These are phyloP conservation scores for Drosophila nannoptera DNA, from an alignment of 1,140 invertebrate genomes.

Conservation along the genomic window DNA sequence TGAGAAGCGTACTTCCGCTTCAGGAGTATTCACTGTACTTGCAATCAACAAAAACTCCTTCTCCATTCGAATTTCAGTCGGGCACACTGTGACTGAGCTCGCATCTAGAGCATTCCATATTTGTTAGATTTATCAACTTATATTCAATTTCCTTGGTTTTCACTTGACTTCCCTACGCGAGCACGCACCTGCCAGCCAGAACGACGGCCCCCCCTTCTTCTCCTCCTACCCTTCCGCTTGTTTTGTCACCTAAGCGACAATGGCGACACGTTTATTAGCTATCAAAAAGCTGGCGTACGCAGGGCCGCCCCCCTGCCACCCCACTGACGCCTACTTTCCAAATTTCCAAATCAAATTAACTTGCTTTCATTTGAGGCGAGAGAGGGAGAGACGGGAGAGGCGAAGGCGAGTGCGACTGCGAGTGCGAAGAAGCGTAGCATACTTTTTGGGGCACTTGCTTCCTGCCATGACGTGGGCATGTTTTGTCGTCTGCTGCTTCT, in stretches of 20 bases:
- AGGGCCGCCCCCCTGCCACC: background rate
- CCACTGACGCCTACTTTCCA: slow-evolving; percentile 31
- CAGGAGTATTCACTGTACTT: too few relatives aligned
- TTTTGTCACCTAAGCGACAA: slow-evolving; percentile 56
- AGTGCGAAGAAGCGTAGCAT: slow-evolving; percentile 22
- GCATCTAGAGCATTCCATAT: slow-evolving; percentile 24
- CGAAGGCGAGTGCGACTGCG: slow-evolving; percentile 14
- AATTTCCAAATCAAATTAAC: slow-evolving; percentile 71
- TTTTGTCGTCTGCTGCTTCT: slow-evolving; percentile 13
- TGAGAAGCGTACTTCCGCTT: too few relatives aligned
- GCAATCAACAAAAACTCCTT: too few relatives aligned
- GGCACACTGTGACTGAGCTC: slow-evolving; percentile 22
- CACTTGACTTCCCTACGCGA: slow-evolving; percentile 35
- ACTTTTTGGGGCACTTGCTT: slow-evolving; percentile 27
- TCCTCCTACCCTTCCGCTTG: background rate
- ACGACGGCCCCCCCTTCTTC: too few relatives aligned
- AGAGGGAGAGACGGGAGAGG: background rate
- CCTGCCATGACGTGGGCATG: slow-evolving; percentile 20
- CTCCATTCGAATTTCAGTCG: background rate
- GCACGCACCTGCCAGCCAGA: background rate
- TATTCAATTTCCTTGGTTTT: slow-evolving; percentile 58
- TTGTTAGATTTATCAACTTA: slow-evolving; percentile 50
- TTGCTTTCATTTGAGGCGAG: slow-evolving; percentile 64
- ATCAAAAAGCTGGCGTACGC: background rate
- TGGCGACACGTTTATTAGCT: slow-evolving; percentile 61